phyloP scores from a whole-genome alignment of 2,113 vertebrate genomes.

The Onychostoma macrolepis region DNA sequence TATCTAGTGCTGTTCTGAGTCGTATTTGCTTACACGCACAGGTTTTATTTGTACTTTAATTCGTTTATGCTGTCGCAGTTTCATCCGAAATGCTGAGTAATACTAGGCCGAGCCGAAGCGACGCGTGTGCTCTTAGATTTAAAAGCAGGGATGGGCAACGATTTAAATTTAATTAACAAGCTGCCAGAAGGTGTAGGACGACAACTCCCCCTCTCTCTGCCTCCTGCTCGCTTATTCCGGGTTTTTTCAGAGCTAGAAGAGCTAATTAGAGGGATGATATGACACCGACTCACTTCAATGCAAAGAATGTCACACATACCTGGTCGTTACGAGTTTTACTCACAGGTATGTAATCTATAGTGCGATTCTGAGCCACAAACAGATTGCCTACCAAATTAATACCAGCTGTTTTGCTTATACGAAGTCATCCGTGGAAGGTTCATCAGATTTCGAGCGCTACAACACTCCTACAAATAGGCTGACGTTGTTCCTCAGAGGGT shows the following conservation, averaged over 20 bases:
- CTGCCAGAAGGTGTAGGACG: conserved; percentile 50
- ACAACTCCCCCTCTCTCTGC: conserved; percentile 20
- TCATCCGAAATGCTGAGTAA: conserved; percentile 22
- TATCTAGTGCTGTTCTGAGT: not conserved
- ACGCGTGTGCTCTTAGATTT: not conserved
- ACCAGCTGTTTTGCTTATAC: not conserved
- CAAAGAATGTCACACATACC: conserved; percentile 32
- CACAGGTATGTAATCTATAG: not conserved
- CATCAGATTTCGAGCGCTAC: conserved; percentile 52
- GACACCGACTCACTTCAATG: conserved; percentile 26
- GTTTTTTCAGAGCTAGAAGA: conserved; percentile 10
- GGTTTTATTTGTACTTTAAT: not conserved
- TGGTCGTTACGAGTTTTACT: not conserved
- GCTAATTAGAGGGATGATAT: conserved; percentile 48
- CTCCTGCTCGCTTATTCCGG: not conserved
- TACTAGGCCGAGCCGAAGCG: not conserved
- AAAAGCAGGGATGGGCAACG: conserved; percentile 38
- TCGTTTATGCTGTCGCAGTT: not conserved
- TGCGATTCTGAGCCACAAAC: not conserved
- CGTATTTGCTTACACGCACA: not conserved
- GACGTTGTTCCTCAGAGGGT: conserved; percentile 70
- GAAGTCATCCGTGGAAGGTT: not conserved
- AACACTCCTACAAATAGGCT: conserved; percentile 75
- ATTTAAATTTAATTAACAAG: conserved; percentile 49
- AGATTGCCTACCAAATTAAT: conserved; percentile 5